phyloP scores from a whole-genome alignment of 1,140 invertebrate genomes.

The Meloidogyne chitwoodi region DNA sequence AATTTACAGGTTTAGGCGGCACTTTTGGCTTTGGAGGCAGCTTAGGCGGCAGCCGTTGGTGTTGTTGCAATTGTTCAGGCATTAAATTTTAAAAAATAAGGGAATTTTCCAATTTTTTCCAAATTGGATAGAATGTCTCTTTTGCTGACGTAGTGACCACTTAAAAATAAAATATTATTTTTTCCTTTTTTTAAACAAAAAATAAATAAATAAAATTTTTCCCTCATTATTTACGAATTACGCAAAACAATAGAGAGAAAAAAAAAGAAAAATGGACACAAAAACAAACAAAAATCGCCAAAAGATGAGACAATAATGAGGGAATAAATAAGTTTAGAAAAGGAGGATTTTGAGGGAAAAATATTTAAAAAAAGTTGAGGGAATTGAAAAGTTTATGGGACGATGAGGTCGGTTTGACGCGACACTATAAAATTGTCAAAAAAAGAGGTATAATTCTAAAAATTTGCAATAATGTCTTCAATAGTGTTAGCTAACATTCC shows the following conservation, averaged over 20 bases:
- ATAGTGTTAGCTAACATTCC: not conserved
- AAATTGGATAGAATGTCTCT: not conserved
- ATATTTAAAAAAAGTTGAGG: too few species aligned
- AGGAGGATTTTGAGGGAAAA: not conserved
- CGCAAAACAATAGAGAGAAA: not conserved
- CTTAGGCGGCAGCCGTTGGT: not conserved
- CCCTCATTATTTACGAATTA: not conserved
- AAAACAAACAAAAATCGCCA: too few species aligned
- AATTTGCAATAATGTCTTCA: not conserved
- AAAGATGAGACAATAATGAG: not conserved
- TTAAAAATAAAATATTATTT: not conserved
- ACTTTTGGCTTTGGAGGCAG: conserved; percentile 14
- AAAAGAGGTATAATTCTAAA: not conserved
- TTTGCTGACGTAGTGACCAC: not conserved
- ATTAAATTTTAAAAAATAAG: too few species aligned
- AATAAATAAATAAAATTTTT: not conserved
- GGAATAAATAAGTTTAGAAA: not conserved
- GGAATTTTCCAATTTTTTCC: too few species aligned
- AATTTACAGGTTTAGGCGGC: not conserved
- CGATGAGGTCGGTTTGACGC: too few species aligned
- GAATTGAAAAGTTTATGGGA: too few species aligned
- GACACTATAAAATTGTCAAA: not conserved
- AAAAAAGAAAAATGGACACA: not conserved
- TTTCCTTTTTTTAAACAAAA: not conserved
- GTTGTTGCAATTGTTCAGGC: not conserved